Base-by-base conservation (phyloP, 2,797 vertebrate genomes). In the Lagorchestes hirsutus region DNA sequence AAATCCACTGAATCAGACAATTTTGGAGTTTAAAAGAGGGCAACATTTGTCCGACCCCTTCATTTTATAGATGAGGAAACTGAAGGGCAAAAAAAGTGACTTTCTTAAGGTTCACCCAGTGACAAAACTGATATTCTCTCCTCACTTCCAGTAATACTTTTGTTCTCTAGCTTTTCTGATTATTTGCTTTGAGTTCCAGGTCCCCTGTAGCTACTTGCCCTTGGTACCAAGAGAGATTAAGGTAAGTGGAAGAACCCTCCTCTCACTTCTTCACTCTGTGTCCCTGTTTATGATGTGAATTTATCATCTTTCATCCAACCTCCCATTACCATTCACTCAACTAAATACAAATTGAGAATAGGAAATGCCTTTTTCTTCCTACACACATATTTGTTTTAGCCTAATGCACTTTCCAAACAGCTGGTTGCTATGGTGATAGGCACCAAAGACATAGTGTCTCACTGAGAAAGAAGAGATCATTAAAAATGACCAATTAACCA, bases 341-440 rank as follows among this genome's bases (percentile, higher is more conserved):
- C 95, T 93, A 97, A 98, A 95, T 95, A 95, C 55, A 92, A 82
- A 96, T 93, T 92, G 92, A 91, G 57, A 96, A 96, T 67, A 31
- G n/a, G 90, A 94, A 96, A 94, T 55, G 74, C 46, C 74, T 16
- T 92, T 95, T 97, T 96, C 95, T 96, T 92, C 94, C 62, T 91
- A 97, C 55, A 90, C 90, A 94, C 96, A 94, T 97, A 82, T 97
- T 97, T 95, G 95, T 93, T 96, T 97, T 97, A 96, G 96, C 95
- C 91, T 94, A 97, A 97, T 96, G 94, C 59, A 94, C 57, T 96
- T 97, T 92, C 54, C 93, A 97, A 95, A 90, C 96, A 95, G 97
- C 74, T 59, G 40, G 93, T 94, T 97, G 91, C 93, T 93, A 97
- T 95, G 91, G 95, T 94, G 96, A 82, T 95, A 96, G 94, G 91